Base-by-base conservation (phyloP, 2,113 vertebrate species). In the Engystomops pustulosus region DNA sequence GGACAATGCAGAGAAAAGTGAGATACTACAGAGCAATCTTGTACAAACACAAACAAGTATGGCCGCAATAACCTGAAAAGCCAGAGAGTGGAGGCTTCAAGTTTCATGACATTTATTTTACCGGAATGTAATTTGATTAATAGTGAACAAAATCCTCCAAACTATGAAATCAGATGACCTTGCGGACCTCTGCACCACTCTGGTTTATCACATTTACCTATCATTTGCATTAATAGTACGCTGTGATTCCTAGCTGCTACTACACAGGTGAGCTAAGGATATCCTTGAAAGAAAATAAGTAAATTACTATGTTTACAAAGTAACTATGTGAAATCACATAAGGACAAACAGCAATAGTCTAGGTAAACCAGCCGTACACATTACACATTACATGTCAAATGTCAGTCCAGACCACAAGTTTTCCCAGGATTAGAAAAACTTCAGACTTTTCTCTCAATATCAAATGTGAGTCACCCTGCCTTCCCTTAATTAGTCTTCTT, bases 201-300 rank as follows among this genome's bases (percentile, higher is more conserved):
- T 77, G 51, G 20, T 77, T 15, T 38, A 77, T 58, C 74, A 58
- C 15, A 38, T 77, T 55, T 58, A 32, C 74, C 51, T 58, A 20
- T 23, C 10, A 17, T 77, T 77, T 77, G 74, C 49, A 58, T 77
- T 11, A 23, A 34, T 34, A 36, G 30, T 12, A 34, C 10, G n/a
- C 49, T 38, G 49, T 77, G 49, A 58, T n/a, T 55, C 8, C 23
- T 25, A 58, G 17, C 20, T 77, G 30, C n/a, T 23, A 4, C 4
- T 53, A 20, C 5, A 14, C 53, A 58, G 74, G 51, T 58, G 58
- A 77, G 74, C 20, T 38, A 77, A 58, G 74, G 74, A 58, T 77
- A 58, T 23, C 27, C 5, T 25, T 41, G 30, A 32, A 41, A 49
- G 25, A 34, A 53, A 58, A 77, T 5, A 58, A 38, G n/a, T 36